These are phyloP conservation scores for Hippocampus kuda DNA, from an alignment of 2,797 vertebrate species.

Conservation along the genomic window DNA sequence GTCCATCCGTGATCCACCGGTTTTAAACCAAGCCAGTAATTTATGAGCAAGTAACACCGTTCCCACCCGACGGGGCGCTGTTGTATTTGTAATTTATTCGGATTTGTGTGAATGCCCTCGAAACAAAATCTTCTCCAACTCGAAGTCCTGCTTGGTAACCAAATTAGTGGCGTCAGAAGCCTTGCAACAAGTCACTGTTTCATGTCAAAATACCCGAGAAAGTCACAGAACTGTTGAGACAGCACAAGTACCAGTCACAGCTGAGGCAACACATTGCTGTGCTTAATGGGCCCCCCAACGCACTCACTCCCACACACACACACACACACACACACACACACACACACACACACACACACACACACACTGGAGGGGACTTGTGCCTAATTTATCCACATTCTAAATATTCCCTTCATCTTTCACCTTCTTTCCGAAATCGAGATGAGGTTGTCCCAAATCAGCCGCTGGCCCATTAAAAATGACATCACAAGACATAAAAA, in stretches of 20 bases:
- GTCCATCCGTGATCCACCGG: neutral
- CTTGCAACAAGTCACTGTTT: conserved; percentile 39
- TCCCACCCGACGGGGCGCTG: neutral
- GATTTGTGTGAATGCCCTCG: conserved; percentile 4
- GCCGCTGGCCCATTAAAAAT: conserved; percentile 10
- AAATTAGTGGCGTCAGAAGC: conserved; percentile 38
- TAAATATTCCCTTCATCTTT: conserved; percentile 27
- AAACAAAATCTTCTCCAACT: conserved; percentile 15
- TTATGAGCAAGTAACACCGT: neutral
- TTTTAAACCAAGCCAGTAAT: neutral
- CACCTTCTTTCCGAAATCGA: conserved; percentile 22
- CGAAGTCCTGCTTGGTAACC: conserved; percentile 24
- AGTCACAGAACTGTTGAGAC: conserved; percentile 44
- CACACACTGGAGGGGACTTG: conserved; percentile 11
- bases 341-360: conserved; percentile 14
- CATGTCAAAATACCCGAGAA: conserved; percentile 45
- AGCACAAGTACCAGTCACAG: conserved; percentile 55
- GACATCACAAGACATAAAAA: conserved; percentile 14
- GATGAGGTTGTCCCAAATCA: conserved; percentile 15
- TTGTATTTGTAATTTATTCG: conserved; percentile 6
- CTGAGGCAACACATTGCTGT: conserved; percentile 60
- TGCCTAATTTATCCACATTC: conserved; percentile 15
- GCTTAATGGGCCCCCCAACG: conserved; percentile 18
- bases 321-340: conserved; percentile 16
- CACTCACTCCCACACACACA: conserved; percentile 9